A percentile compares a stretch with the other conserved stretches of the same genome.
These are phyloP conservation scores for Melinaea marsaeus DNA, from an alignment of 2,888 invertebrate species.

Conservation along the genomic window DNA sequence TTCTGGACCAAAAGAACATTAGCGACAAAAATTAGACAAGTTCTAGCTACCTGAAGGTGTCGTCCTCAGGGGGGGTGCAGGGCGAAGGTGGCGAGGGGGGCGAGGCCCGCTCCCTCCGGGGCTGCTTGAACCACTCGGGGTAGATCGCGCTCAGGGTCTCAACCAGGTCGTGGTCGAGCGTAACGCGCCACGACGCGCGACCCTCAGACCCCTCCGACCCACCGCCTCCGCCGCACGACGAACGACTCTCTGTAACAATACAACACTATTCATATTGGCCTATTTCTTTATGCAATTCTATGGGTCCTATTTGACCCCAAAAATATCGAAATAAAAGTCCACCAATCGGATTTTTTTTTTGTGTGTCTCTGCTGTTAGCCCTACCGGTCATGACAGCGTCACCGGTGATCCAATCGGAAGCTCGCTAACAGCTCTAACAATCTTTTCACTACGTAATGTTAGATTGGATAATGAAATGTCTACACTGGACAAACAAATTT, in stretches of 20 bases:
- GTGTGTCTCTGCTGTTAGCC: too few relatives aligned
- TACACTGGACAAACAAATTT: too few relatives aligned
- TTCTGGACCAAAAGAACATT: background rate
- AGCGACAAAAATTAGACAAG: background rate
- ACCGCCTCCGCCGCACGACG: slow-evolving; percentile 85
- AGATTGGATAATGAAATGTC: too few relatives aligned
- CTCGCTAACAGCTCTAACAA: too few relatives aligned
- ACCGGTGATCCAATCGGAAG: too few relatives aligned
- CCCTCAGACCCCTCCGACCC: slow-evolving; percentile 84
- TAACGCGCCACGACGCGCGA: slow-evolving; percentile 92
- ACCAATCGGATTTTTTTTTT: too few relatives aligned
- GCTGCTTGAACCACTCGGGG: slow-evolving; percentile 93
- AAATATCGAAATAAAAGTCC: too few relatives aligned
- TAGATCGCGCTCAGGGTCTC: slow-evolving; percentile 95
- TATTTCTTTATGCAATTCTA: too few relatives aligned
- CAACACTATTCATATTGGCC: too few relatives aligned
- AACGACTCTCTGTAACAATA: slow-evolving; percentile 82
- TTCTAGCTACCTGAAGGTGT: slow-evolving; percentile 59
- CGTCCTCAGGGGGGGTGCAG: slow-evolving; percentile 64
- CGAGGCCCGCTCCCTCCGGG: slow-evolving; percentile 63
- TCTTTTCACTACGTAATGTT: too few relatives aligned
- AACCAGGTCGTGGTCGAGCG: slow-evolving; percentile 94
- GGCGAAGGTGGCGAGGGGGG: slow-evolving; percentile 63
- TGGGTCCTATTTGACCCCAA: too few relatives aligned
- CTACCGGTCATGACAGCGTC: too few relatives aligned